Base-by-base conservation (phyloP, 2,888 invertebrate genomes). In the Branchipolynoe longqiensis region DNA sequence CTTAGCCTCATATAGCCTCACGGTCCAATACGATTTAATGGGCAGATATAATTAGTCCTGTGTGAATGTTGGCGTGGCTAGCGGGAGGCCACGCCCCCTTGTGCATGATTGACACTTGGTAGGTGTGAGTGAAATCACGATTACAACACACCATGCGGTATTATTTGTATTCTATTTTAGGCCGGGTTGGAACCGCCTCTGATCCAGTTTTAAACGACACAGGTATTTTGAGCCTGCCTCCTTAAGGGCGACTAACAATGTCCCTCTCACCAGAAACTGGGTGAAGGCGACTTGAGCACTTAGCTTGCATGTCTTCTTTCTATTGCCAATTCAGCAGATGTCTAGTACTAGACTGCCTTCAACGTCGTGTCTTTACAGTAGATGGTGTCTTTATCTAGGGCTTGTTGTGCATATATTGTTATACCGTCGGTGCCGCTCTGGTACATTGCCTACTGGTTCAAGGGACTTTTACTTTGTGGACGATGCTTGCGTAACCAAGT, bases 131-230 rank as follows among this genome's bases (percentile, higher is more conserved):
- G 78, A 40, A 2, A 1, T 33, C 78, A 78, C 54, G 54, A 48
- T 31, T 78, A 48, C 69, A 54, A 78, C 48, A 73, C 73, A 78
- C 78, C 78, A 54, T 48, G 48, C 78, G 78, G 78, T 78, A 14
- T 78, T 18, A 14, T 62, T 18, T 78, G 48, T 78, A 69, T 69
- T 78, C 78, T 78, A 28, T 78, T 82, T 36, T 82, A 82, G 82
- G 82, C 56, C 84, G 62, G 48, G 62, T 84, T 38, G 84, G 84
- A 48, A 84, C 64, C 33, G 73, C 69, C 73, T 84, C 84, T 64
- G 84, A 84, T 40, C 84, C 84, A 31, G 84, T 84, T 48, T 64
- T 84, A 31, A 84, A 84, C 64, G 84, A 84, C 40, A 69, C 84
- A 84, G 84, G 84, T 84, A 83, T 83, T 83, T 58, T 78, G 69